Conservation (phyloP, 2,888 invertebrate genomes). For the Cataglyphis altisquamis region DNA sequence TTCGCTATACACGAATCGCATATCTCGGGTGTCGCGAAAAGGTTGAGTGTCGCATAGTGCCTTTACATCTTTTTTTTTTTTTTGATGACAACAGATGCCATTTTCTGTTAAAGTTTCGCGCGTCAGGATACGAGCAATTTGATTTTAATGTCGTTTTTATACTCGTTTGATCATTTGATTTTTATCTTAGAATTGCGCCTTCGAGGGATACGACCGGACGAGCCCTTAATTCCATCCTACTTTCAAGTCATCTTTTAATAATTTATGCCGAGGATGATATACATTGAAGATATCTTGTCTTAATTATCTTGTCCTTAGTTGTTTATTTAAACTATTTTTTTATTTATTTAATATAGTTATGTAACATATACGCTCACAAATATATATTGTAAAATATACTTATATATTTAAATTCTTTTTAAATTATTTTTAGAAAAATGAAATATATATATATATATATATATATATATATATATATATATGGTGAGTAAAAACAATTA, state of each 20-base stretch:
- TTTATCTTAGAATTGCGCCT: conserved; percentile 66
- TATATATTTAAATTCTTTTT: too few relatives aligned
- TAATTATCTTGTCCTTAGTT: neutral
- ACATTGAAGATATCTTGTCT: neutral
- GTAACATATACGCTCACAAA: too few relatives aligned
- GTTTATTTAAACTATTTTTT: neutral
- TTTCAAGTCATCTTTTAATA: conserved; percentile 57
- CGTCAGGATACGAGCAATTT: conserved; percentile 74
- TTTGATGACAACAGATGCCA: conserved; percentile 60
- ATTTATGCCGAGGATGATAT: conserved; percentile 54
- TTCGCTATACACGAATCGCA: neutral
- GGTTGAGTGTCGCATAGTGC: neutral
- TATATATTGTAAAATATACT: too few relatives aligned
- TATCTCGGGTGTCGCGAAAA: neutral
- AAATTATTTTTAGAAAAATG: too few relatives aligned
- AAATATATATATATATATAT: too few relatives aligned
- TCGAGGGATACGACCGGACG: conserved; percentile 68
- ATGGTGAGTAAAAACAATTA: too few relatives aligned
- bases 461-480: too few relatives aligned
- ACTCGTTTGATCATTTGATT: conserved; percentile 30
- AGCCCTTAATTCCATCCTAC: conserved; percentile 59
- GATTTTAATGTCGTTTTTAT: conserved; percentile 76
- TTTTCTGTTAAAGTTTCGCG: conserved; percentile 67
- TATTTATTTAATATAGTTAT: neutral
- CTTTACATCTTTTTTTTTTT: conserved; percentile 54